Base-by-base conservation (phyloP, 2,888 invertebrate genomes). In the Chalcosyrphus nemorum region DNA sequence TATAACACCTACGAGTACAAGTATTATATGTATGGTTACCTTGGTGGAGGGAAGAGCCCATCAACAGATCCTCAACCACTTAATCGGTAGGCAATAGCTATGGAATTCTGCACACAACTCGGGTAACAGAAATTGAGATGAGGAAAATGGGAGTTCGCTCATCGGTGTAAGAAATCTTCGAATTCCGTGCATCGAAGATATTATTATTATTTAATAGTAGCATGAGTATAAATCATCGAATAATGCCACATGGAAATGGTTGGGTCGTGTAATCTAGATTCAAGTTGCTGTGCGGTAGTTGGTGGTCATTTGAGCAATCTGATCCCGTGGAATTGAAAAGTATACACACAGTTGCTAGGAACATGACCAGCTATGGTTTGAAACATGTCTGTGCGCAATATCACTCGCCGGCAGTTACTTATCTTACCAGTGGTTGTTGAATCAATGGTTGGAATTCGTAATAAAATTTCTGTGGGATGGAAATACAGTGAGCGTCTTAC, bases 1-100 rank as follows among this genome's bases (percentile, higher is more conserved):
- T 15, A 38, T n/a, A 77, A 63, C 71, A 77, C 77, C 77, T 74
- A 80, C 74, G 63, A 5, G 13, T 50, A 54, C n/a, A n/a, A n/a
- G n/a, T n/a, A n/a, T n/a, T n/a, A n/a, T n/a, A n/a, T n/a, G n/a
- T n/a, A n/a, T n/a, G n/a, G n/a, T n/a, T n/a, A n/a, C n/a, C n/a
- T n/a, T n/a, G n/a, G 47, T 2, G 27, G 61, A 38, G 45, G 56
- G 59, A 19, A 38, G 32, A 81, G 45, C 63, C 80, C 84, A 84
- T 84, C 84, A 84, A 84, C 80, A 80, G 80, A 80, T 84, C 84
- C 70, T 74, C 78, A 84, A 84, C 84, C 84, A 84, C 84, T 84
- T 84, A 84, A 84, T 84, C 84, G 74, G 74, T 80, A 74, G 70
- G 80, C 70, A 70, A 68, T 70, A 72, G 54, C 29, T 19, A 15